Conservation (phyloP, 2,113 vertebrate species). For the Synchiropus splendidus region DNA sequence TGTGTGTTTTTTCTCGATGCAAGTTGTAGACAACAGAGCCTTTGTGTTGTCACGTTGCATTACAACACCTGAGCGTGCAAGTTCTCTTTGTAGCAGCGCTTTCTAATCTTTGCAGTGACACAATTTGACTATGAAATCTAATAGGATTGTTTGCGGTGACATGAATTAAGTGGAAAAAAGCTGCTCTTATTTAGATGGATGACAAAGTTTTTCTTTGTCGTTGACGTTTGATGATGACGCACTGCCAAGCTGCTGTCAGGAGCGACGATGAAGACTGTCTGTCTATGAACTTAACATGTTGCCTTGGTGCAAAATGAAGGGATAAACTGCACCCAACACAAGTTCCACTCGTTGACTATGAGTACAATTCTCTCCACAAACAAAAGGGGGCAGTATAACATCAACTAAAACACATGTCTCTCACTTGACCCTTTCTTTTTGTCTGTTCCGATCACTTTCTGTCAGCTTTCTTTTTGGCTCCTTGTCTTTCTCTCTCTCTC, state of each 20-base stretch:
- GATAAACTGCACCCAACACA: constrained; percentile 12
- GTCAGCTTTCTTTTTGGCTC: constrained; percentile 31
- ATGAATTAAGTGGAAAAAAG: too few species aligned
- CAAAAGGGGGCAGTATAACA: constrained; percentile 61
- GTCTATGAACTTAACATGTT: constrained; percentile 31
- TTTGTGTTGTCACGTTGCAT: too few species aligned
- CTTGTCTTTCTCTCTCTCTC: constrained; percentile 17
- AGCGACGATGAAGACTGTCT: constrained; percentile 40
- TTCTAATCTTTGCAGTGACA: too few species aligned
- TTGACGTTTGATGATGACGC: background rate
- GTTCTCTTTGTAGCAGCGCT: too few species aligned
- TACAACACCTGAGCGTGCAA: too few species aligned
- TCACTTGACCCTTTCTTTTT: constrained; percentile 23
- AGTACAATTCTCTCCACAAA: constrained; percentile 9
- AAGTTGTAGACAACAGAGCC: too few species aligned
- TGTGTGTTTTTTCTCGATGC: constrained; percentile 18
- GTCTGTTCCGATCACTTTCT: constrained; percentile 29
- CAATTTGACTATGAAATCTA: too few species aligned
- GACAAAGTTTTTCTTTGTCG: background rate
- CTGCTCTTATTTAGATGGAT: too few species aligned
- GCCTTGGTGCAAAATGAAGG: constrained; percentile 13
- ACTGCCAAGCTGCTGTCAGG: constrained; percentile 32
- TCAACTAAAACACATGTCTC: constrained; percentile 33
- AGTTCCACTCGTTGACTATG: background rate
- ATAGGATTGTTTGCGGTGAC: too few species aligned